Evolutionary conservation across 2,888 invertebrate species (phyloP).

Genomic region (Scaptomyza parva): DNA sequence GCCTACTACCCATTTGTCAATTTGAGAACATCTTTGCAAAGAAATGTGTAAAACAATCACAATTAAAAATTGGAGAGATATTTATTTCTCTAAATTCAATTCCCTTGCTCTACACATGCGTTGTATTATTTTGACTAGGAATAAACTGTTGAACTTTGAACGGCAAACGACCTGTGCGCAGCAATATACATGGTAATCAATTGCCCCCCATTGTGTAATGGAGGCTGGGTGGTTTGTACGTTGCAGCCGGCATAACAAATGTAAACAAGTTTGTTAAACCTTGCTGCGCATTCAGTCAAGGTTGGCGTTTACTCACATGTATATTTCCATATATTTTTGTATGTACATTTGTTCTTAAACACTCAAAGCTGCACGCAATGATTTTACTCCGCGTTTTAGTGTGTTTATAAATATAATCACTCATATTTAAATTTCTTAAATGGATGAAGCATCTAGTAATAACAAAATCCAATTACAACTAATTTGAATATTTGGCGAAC

Average conservation of each 20-base stretch:
- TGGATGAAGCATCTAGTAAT: slow-evolving; percentile 18
- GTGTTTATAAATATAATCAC: slow-evolving; percentile 44
- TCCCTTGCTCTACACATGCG: neutral
- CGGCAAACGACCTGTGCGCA: neutral
- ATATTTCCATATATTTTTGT: neutral
- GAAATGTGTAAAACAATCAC: neutral
- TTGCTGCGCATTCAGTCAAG: slow-evolving; percentile 68
- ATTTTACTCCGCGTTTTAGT: slow-evolving; percentile 20
- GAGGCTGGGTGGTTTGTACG: slow-evolving; percentile 28
- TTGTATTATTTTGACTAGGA: neutral
- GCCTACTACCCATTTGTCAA: neutral
- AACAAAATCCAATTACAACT: no score
- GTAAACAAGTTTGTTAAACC: slow-evolving; percentile 79
- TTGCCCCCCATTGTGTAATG: slow-evolving; percentile 36
- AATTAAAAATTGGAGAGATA: neutral
- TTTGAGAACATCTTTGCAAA: neutral
- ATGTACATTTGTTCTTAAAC: neutral
- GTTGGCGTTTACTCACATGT: slow-evolving; percentile 39
- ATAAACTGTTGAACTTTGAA: neutral
- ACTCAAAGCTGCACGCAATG: slow-evolving; percentile 1
- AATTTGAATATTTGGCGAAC: slow-evolving; percentile 1
- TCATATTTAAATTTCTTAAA: slow-evolving; percentile 15
- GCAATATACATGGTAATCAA: slow-evolving; percentile 18
- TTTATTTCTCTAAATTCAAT: neutral
- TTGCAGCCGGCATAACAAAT: slow-evolving; percentile 62